phyloP scores from a whole-genome alignment of 2,797 vertebrate genomes.

The Menidia menidia region DNA sequence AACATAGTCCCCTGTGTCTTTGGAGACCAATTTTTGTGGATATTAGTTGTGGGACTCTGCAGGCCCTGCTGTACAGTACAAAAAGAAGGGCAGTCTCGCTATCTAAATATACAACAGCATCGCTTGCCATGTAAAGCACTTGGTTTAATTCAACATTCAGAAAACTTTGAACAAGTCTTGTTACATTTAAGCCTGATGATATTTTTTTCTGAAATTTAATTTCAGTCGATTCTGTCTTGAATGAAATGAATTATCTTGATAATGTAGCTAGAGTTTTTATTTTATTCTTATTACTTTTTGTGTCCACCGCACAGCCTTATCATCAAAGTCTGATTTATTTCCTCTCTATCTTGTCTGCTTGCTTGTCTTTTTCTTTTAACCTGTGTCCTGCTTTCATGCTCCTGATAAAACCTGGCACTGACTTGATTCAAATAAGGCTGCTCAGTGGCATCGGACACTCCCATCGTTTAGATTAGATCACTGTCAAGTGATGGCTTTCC shows the following conservation, averaged over 20 bases:
- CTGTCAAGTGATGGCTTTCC: constrained; percentile 63
- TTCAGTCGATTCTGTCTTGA: neutral
- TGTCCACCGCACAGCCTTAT: neutral
- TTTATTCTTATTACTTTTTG: constrained; percentile 6
- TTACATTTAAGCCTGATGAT: no score
- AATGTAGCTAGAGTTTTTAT: neutral
- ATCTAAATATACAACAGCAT: constrained; percentile 40
- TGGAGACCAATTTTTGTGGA: constrained; percentile 72
- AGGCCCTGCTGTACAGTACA: constrained; percentile 57
- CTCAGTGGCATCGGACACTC: constrained; percentile 62
- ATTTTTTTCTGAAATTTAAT: neutral
- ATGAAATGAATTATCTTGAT: neutral
- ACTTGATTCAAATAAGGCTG: constrained; percentile 77
- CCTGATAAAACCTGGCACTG: constrained; percentile 73
- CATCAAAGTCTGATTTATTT: constrained; percentile 35
- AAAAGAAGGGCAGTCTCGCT: constrained; percentile 38
- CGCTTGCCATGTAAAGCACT: constrained; percentile 41
- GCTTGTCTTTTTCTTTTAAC: constrained; percentile 61
- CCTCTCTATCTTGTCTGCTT: constrained; percentile 44
- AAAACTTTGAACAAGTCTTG: constrained; percentile 1
- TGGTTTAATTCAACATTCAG: constrained; percentile 4
- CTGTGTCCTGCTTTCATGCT: constrained; percentile 15
- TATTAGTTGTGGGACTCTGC: constrained; percentile 75
- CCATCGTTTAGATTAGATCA: constrained; percentile 69
- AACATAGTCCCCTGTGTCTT: constrained; percentile 71